phyloP scores from a whole-genome alignment of 2,113 vertebrate genomes.

The Toxostoma redivivum region DNA sequence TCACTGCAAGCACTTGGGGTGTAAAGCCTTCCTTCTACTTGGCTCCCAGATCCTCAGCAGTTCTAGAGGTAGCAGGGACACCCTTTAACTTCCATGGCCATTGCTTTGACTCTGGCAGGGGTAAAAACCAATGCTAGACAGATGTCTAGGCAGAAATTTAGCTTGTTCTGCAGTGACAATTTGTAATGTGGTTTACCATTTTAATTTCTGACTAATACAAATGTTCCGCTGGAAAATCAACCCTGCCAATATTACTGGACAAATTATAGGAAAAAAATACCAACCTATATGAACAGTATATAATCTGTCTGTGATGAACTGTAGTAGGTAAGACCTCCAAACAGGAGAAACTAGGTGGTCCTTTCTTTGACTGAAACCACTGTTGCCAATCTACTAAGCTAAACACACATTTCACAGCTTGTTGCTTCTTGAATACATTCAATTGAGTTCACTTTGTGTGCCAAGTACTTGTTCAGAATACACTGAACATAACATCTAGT shows the following conservation, averaged over 20 bases:
- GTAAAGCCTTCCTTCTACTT: background rate
- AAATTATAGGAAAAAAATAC: background rate
- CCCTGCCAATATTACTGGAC: background rate
- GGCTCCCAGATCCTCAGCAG: background rate
- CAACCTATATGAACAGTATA: background rate
- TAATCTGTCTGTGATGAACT: background rate
- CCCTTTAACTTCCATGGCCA: background rate
- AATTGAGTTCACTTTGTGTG: background rate
- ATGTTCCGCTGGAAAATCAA: background rate
- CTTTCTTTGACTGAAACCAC: background rate
- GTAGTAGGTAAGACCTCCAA: background rate
- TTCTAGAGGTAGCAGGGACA: background rate
- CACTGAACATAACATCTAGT: background rate
- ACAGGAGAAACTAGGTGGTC: slow-evolving; percentile 36
- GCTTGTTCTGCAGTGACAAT: background rate
- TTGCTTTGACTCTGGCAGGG: background rate
- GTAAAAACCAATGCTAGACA: background rate
- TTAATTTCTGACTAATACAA: background rate
- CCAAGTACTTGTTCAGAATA: slow-evolving; percentile 50
- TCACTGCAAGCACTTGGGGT: background rate
- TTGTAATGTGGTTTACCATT: background rate
- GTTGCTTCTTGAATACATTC: slow-evolving; percentile 33
- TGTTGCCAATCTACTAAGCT: background rate
- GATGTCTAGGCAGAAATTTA: background rate
- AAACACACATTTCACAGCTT: slow-evolving; percentile 56